Evolutionary conservation across 2,113 vertebrate genomes (phyloP), one percentile per base, ranked within the genome.

Genomic region (Atlantisia rogersi): DNA sequence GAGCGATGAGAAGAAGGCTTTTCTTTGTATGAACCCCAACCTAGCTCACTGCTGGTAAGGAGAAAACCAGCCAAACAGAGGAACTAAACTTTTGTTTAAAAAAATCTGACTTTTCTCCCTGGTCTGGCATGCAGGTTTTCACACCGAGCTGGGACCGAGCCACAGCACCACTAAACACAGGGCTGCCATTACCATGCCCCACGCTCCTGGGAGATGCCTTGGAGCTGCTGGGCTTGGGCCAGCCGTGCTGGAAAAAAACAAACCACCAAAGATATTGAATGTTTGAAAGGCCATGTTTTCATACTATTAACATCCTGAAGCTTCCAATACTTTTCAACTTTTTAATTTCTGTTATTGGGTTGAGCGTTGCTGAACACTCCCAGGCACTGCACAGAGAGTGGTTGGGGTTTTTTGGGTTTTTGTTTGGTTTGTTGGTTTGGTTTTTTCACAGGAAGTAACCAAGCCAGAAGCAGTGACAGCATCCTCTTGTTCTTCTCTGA

Each of bases 401-500:
- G n/a, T 8, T 52, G 44, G 44, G 48, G 21, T 48, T 48, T 48
- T 20, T 22, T 22, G 48, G 19, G 48, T 53, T 53, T 53, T 52
- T 52, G 50, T 50, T 50, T 22, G 48, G 50, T 52, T 52, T 25
- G 21, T 15, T 26, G 20, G 13, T 52, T n/a, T 65, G 48, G 48
- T 32, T 46, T 40, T 92, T 78, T 29, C 6, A 55, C 81, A 94
- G 94, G 94, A 96, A 94, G 75, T 62, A 89, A 82, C 67, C 56
- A 95, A 90, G 87, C 32, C 87, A 89, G 44, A 59, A 69, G 78
- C 89, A 79, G 86, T 35, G 16, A 91, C 94, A 96, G 95, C 91
- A 88, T 93, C 87, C 94, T 86, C 92, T 95, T 95, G 90, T 93
- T 96, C 85, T 88, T 81, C 55, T 90, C 68, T 4, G 75, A 94